phyloP scores from a whole-genome alignment of 1,140 invertebrate species.

The Papilio machaon region DNA sequence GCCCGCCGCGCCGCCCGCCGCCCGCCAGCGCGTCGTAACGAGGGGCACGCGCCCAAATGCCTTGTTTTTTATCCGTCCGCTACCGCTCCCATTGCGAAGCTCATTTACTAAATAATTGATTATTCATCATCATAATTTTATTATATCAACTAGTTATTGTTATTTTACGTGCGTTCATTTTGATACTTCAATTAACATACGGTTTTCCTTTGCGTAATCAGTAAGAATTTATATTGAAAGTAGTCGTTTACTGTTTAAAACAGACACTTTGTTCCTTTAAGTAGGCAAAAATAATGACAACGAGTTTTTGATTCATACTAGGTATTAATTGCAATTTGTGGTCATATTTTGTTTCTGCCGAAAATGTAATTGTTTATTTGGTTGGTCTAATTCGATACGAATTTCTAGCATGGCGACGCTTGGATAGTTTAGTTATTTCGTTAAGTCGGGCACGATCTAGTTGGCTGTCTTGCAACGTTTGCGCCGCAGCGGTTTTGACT shows the following conservation, averaged over 20 bases:
- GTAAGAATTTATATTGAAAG: background rate
- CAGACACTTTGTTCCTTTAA: background rate
- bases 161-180: too few relatives aligned
- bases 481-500: conserved; percentile 12
- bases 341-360: too few relatives aligned
- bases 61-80: conserved; percentile 55
- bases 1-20: background rate
- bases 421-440: conserved; percentile 24
- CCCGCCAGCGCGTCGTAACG: conserved; percentile 55
- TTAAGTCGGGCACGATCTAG: conserved; percentile 25
- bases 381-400: background rate
- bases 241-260: background rate
- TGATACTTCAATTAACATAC: too few relatives aligned
- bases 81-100: conserved; percentile 16
- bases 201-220: too few relatives aligned
- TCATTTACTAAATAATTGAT: conserved; percentile 30
- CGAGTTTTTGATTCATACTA: background rate
- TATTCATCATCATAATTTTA: background rate
- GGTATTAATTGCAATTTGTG: too few relatives aligned
- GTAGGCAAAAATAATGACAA: background rate
- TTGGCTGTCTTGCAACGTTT: conserved; percentile 32
- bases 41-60: conserved; percentile 64
- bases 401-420: background rate
- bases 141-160: too few relatives aligned
- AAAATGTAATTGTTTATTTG: too few relatives aligned